These are phyloP conservation scores for Drosophila seguyi DNA, from an alignment of 1,140 invertebrate species.

Conservation along the genomic window DNA sequence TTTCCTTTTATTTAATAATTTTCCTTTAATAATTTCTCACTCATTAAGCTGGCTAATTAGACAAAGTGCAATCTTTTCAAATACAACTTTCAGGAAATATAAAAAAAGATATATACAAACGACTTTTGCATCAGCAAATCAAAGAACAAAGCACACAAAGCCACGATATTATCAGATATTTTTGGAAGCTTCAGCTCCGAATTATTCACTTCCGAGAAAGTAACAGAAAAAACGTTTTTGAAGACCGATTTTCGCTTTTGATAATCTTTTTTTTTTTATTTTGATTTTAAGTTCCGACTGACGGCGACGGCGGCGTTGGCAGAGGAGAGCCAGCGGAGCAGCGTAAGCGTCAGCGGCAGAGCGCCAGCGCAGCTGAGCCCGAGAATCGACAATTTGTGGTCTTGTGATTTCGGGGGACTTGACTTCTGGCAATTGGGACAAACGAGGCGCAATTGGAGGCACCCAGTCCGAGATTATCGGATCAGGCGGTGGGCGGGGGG, in stretches of 20 bases:
- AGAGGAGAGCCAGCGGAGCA: neutral
- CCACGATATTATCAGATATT: neutral
- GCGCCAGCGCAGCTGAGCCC: constrained; percentile 48
- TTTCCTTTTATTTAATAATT: neutral
- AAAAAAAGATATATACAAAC: neutral
- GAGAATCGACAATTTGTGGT: constrained; percentile 20
- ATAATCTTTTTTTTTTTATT: constrained; percentile 1
- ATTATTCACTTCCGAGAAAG: neutral
- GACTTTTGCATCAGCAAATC: neutral
- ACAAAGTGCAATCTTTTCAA: neutral
- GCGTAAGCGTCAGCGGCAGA: constrained; percentile 15
- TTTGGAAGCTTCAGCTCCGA: neutral
- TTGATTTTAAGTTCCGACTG: constrained; percentile 3
- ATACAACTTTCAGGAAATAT: neutral
- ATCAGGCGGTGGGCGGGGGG: neutral
- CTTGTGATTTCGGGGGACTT: constrained; percentile 33
- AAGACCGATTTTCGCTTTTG: constrained; percentile 6
- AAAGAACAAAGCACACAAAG: constrained; percentile 20
- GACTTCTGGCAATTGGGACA: constrained; percentile 28
- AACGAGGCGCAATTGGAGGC: constrained; percentile 63
- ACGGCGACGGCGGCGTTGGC: neutral
- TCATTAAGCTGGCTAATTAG: neutral
- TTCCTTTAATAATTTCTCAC: neutral
- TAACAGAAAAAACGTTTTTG: neutral
- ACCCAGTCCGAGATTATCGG: constrained; percentile 60